Evolutionary conservation across 2,888 invertebrate genomes (phyloP).

Genomic region (Elysia crispata): DNA sequence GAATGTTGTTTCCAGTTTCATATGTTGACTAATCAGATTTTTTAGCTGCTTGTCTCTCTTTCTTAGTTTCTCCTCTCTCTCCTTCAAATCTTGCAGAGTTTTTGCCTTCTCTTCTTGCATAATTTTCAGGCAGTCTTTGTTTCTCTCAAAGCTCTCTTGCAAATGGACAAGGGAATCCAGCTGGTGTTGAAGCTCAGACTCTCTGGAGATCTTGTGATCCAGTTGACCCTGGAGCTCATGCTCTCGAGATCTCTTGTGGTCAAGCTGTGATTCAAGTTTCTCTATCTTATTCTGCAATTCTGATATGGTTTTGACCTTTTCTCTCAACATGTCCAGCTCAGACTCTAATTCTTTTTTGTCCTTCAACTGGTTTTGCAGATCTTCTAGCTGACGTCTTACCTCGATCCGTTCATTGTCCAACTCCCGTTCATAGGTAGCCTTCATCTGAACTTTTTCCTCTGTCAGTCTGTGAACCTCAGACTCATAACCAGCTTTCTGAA

Average conservation of each 20-base stretch:
- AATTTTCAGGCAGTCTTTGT: not conserved
- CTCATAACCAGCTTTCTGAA: constrained; percentile 28
- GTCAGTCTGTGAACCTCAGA: constrained; percentile 16
- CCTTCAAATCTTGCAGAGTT: constrained; percentile 12
- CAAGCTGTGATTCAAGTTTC: constrained; percentile 2
- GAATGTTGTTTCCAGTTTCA: constrained; percentile 39
- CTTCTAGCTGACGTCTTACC: constrained; percentile 1
- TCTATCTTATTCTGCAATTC: constrained; percentile 17
- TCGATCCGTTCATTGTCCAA: not conserved
- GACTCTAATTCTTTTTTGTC: constrained; percentile 28
- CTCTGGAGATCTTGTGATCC: not conserved
- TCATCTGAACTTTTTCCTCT: constrained; percentile 1
- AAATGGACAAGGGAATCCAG: no score
- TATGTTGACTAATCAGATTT: constrained; percentile 20
- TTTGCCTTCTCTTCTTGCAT: not conserved
- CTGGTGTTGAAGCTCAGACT: no score
- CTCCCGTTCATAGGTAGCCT: no score
- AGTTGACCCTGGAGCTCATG: constrained; percentile 24
- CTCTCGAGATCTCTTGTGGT: constrained; percentile 6
- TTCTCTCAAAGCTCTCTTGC: not conserved
- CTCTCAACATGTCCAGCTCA: not conserved
- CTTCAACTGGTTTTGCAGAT: not conserved
- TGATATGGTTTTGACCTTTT: not conserved
- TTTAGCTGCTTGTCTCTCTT: constrained; percentile 43
- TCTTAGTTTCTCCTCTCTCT: constrained; percentile 40